These are phyloP conservation scores for Diarsia brunnea DNA, from an alignment of 2,888 invertebrate species.

Conservation along the genomic window DNA sequence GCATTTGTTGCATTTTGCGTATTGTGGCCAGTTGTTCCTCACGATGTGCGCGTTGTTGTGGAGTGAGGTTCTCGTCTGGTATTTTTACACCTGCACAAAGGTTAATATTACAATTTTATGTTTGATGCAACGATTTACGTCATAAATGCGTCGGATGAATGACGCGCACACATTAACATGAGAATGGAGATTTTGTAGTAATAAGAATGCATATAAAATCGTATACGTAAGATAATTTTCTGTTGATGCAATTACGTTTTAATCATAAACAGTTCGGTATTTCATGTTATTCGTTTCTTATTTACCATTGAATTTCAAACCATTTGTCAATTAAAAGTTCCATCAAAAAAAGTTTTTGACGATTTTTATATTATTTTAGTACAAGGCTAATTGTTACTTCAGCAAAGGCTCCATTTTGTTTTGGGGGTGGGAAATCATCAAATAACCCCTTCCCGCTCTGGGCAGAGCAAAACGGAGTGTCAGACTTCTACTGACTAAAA, in stretches of 20 bases:
- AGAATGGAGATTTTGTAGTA: constrained; percentile 21
- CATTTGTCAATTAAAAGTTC: neutral
- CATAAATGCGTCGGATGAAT: constrained; percentile 10
- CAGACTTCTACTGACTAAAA: no score
- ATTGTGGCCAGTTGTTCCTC: constrained; percentile 98
- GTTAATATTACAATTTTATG: constrained; percentile 11
- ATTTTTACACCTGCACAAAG: constrained; percentile 94
- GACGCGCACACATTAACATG: constrained; percentile 17
- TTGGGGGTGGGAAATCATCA: no score
- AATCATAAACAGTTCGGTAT: neutral
- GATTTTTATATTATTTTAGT: neutral
- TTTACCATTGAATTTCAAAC: neutral
- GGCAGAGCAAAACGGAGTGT: no score
- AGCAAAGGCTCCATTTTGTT: no score
- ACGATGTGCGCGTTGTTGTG: constrained; percentile 98
- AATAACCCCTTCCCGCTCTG: no score
- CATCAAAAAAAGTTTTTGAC: neutral
- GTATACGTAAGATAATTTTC: constrained; percentile 27
- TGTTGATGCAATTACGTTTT: constrained; percentile 21
- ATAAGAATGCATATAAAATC: constrained; percentile 43
- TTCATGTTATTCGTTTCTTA: neutral
- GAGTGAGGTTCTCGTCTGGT: constrained; percentile 98
- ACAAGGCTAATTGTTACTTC: neutral
- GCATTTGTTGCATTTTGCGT: constrained; percentile 97
- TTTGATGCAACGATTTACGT: constrained; percentile 17